A percentile compares a stretch with the other conserved stretches of the same genome.
phyloP scores from a whole-genome alignment of 2,888 invertebrate species.

The Ophion costatus region DNA sequence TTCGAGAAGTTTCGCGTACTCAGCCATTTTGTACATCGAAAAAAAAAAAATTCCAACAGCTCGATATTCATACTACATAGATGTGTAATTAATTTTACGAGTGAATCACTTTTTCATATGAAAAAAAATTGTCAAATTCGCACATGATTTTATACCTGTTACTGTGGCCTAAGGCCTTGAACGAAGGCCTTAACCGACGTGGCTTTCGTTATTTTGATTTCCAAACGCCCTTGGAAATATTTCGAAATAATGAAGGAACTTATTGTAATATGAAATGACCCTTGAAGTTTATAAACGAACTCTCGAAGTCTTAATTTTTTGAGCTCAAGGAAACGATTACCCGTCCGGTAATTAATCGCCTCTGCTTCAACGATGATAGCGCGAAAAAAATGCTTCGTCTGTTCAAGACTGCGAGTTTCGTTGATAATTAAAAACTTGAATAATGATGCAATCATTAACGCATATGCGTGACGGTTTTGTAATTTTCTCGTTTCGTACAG shows the following conservation, averaged over 20 bases:
- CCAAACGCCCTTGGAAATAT: background rate
- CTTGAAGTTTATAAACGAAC: background rate
- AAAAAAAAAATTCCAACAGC: no score
- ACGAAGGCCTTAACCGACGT: background rate
- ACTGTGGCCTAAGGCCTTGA: no score
- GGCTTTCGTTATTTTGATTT: background rate
- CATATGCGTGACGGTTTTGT: constrained; percentile 25
- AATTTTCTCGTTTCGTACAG: constrained; percentile 56
- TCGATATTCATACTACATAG: no score
- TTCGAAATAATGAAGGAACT: background rate
- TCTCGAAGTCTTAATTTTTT: background rate
- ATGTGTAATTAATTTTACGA: no score
- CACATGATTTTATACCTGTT: no score
- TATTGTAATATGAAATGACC: background rate
- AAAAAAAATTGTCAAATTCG: no score
- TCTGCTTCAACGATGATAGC: background rate
- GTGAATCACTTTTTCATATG: no score
- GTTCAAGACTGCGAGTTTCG: constrained; percentile 28
- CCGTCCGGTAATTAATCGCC: constrained; percentile 33
- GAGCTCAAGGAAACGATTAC: constrained; percentile 1
- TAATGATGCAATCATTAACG: constrained; percentile 76
- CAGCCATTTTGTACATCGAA: no score
- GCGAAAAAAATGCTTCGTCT: constrained; percentile 20
- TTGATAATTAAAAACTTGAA: constrained; percentile 71
- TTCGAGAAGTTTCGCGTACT: no score